Evolutionary conservation across 2,888 invertebrate genomes (phyloP), one percentile per base, ranked within the genome.

Genomic region (Ecdyonurus torrentis): DNA sequence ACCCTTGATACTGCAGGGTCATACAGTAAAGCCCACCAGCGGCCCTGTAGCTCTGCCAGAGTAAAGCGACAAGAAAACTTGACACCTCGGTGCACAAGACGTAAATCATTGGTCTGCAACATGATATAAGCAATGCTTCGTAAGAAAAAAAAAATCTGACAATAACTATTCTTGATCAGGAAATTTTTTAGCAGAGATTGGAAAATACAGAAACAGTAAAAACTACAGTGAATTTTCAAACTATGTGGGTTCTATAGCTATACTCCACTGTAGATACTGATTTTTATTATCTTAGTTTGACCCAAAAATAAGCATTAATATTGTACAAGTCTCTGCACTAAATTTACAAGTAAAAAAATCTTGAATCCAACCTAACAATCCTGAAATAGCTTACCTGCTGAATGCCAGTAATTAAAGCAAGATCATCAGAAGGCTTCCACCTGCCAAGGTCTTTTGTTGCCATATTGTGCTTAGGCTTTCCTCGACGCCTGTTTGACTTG

Each of bases 371-470:
- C n/a, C n/a, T n/a, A n/a, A n/a, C n/a, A n/a, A n/a, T n/a, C n/a
- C n/a, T n/a, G n/a, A n/a, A n/a, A n/a, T n/a, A n/a, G n/a, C 37
- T 65, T 67, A 87, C 87, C 78, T 94, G 97, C 71, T 93, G 90
- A 2, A 97, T 91, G 65, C 93, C 95, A 66, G 91, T 85, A 66
- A 99, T 91, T 1, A 99, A 79, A 0, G 92, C 89, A 25, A 98
- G 78, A 78, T 99, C 99, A 78, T 99, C 99, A 23, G 91, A 89
- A 1, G 97, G 95, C 72, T 97, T 96, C 98, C 98, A 99, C 63
- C 94, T 81, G 0, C 96, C 96, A 59, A 91, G 78, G 76, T 91
- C 91, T 76, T 91, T 88, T 1, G 88, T 86, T 2, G 87, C 83
- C 67, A 87, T 75, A 62, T 85, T 84, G 71, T 83, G 85, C 20